Conservation (phyloP, 2,888 invertebrate genomes). For the Tachina grossa region DNA sequence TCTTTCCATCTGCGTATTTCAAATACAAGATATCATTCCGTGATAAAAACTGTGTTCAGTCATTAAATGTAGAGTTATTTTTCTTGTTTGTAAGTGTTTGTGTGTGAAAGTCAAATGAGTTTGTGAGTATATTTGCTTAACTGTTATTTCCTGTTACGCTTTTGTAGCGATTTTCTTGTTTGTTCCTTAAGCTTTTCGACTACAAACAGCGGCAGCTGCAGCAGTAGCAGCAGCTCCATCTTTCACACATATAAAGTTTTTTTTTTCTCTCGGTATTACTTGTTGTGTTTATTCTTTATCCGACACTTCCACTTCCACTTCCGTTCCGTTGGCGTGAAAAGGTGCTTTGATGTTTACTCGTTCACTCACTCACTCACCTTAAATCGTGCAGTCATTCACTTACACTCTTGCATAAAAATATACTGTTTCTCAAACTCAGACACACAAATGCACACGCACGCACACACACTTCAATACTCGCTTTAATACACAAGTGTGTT, state of each 20-base stretch:
- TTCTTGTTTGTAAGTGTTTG: conserved; percentile 3
- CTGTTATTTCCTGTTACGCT: conserved; percentile 66
- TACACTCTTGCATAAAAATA: neutral
- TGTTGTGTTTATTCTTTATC: conserved; percentile 56
- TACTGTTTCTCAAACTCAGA: neutral
- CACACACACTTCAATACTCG: conserved; percentile 19
- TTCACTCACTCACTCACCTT: conserved; percentile 2
- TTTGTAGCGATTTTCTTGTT: conserved; percentile 50
- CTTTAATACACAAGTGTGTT: conserved; percentile 7
- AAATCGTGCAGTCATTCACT: neutral
- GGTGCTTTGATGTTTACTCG: conserved; percentile 50
- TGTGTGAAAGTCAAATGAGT: conserved; percentile 31
- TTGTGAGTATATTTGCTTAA: conserved; percentile 60
- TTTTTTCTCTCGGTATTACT: neutral
- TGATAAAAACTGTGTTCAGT: neutral
- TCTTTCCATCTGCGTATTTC: neutral
- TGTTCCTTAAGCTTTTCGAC: conserved; percentile 43
- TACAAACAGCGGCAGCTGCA: neutral
- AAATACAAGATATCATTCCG: neutral
- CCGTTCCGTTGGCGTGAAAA: conserved; percentile 51
- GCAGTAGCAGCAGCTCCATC: neutral
- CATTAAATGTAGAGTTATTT: conserved; percentile 2
- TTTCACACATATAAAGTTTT: conserved; percentile 10
- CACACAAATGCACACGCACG: conserved; percentile 13
- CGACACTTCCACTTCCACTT: conserved; percentile 61